These are phyloP conservation scores for Blera fallax DNA, from an alignment of 2,888 invertebrate species.

Conservation along the genomic window DNA sequence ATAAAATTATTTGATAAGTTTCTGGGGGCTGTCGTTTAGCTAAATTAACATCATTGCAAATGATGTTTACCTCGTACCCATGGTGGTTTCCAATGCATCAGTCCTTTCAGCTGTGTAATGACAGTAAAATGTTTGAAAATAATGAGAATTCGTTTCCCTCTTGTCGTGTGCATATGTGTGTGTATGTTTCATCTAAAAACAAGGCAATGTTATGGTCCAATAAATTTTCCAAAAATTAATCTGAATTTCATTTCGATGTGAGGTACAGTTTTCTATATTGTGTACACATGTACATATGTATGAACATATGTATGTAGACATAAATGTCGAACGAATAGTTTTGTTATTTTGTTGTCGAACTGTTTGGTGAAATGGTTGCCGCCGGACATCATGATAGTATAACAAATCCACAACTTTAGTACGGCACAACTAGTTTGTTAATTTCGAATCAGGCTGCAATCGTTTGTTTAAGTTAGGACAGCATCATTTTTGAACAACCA, in stretches of 20 bases:
- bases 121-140: slow-evolving; percentile 7
- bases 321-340: not conserved
- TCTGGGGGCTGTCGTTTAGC: slow-evolving; percentile 34
- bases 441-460: not conserved
- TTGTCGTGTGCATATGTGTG: not conserved
- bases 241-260: slow-evolving; percentile 22
- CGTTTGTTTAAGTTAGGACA: too few relatives aligned
- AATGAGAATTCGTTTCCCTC: not conserved
- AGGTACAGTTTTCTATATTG: slow-evolving; percentile 22
- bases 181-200: slow-evolving; percentile 23
- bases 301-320: not conserved
- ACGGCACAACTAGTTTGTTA: not conserved
- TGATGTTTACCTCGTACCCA: slow-evolving; percentile 7
- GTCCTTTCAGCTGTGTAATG: not conserved
- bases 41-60: slow-evolving; percentile 53
- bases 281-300: not conserved
- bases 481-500: too few relatives aligned
- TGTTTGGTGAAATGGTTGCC: not conserved
- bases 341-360: not conserved
- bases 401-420: not conserved
- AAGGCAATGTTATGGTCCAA: slow-evolving; percentile 53
- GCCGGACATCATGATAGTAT: not conserved
- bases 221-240: slow-evolving; percentile 61
- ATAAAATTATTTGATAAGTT: slow-evolving; percentile 41
- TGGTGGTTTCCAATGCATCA: not conserved